Percentiles rank a stretch among this genome's conserved stretches.
phyloP scores from a whole-genome alignment of 2,888 invertebrate genomes.

The Lithosia quadra region DNA sequence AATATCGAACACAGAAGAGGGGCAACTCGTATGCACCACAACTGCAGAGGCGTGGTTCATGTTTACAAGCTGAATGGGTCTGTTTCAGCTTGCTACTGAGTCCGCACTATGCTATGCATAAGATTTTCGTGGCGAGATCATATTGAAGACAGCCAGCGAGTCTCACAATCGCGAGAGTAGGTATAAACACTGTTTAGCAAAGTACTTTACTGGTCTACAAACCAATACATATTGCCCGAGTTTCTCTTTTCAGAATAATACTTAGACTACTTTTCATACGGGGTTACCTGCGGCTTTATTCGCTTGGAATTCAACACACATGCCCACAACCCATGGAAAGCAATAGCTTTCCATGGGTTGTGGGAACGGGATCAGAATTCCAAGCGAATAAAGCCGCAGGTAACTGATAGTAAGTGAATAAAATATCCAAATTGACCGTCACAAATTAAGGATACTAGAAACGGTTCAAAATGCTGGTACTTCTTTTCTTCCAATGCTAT shows the following conservation, averaged over 20 bases:
- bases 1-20: constrained; percentile 49
- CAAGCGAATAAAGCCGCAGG: background rate
- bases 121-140: constrained; percentile 46
- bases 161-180: background rate
- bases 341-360: too few relatives aligned
- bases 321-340: too few relatives aligned
- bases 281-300: too few relatives aligned
- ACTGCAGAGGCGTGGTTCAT: constrained; percentile 36
- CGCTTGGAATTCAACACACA: too few relatives aligned
- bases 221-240: background rate
- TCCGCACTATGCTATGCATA: constrained; percentile 64
- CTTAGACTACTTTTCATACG: too few relatives aligned
- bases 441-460: background rate
- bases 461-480: background rate
- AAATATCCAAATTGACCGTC: background rate
- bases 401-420: background rate
- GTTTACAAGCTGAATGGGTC: constrained; percentile 62
- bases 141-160: constrained; percentile 20
- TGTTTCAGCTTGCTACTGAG: constrained; percentile 61
- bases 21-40: constrained; percentile 28
- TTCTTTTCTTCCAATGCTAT: background rate
- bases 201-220: background rate
- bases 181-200: background rate
- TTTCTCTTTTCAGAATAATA: background rate
- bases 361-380: too few relatives aligned